Conservation (phyloP, 2,888 invertebrate genomes). For the Dynastes maya region DNA sequence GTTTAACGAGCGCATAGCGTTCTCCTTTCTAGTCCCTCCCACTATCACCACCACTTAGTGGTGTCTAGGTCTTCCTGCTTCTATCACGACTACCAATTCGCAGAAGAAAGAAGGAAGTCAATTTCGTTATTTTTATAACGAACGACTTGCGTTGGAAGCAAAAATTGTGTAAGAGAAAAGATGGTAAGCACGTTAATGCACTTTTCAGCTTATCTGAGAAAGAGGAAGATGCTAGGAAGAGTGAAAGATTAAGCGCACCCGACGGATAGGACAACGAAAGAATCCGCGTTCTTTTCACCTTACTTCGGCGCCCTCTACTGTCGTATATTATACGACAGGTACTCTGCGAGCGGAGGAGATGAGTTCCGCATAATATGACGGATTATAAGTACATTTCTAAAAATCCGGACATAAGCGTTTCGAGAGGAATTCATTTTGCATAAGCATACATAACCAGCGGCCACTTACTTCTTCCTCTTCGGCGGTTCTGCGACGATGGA, state of each 20-base stretch:
- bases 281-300: background rate
- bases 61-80: too few species aligned
- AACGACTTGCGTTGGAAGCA: background rate
- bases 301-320: background rate
- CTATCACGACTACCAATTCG: too few species aligned
- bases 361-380: conserved; percentile 64
- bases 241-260: background rate
- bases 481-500: background rate
- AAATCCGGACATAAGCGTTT: conserved; percentile 64
- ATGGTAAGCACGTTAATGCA: conserved; percentile 34
- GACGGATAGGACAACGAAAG: conserved; percentile 12
- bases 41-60: background rate
- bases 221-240: background rate
- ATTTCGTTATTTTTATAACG: conserved; percentile 15
- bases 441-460: conserved; percentile 63
- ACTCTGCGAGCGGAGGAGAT: conserved; percentile 2
- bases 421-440: conserved; percentile 63
- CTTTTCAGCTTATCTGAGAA: conserved; percentile 34
- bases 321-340: conserved; percentile 27
- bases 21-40: background rate
- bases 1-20: conserved; percentile 8
- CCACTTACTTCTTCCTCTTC: conserved; percentile 58
- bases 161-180: background rate
- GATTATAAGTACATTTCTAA: conserved; percentile 66
- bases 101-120: background rate